Percentiles rank a stretch among this genome's conserved stretches.
Conservation (phyloP, 2,888 invertebrate genomes). For the Opisthograptis luteolata region DNA sequence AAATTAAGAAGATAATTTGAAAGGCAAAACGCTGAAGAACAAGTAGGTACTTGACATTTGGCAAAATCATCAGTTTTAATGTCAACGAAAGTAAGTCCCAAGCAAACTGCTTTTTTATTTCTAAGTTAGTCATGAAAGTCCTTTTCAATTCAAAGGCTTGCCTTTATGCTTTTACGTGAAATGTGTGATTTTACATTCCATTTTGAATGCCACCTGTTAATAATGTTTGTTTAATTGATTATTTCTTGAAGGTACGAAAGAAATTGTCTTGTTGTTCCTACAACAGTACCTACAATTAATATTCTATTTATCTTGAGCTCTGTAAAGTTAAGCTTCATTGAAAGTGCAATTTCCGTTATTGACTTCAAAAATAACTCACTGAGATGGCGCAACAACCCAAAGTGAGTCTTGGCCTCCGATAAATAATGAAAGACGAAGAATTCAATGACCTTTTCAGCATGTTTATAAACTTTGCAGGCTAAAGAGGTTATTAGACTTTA, state of each 20-base stretch:
- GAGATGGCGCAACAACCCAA: too few relatives aligned
- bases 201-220: neutral
- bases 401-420: too few relatives aligned
- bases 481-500: too few relatives aligned
- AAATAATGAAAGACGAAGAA: too few relatives aligned
- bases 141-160: constrained; percentile 1
- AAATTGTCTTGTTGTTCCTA: too few relatives aligned
- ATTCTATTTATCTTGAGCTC: too few relatives aligned
- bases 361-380: too few relatives aligned
- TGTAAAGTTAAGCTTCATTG: too few relatives aligned
- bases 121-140: constrained; percentile 6
- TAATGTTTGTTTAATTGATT: neutral
- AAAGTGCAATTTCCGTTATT: too few relatives aligned
- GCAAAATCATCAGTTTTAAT: constrained; percentile 16
- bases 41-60: constrained; percentile 3
- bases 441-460: too few relatives aligned
- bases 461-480: too few relatives aligned
- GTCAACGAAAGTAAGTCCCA: constrained; percentile 21
- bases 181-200: constrained; percentile 3
- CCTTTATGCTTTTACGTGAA: constrained; percentile 1
- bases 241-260: neutral
- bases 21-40: constrained; percentile 4
- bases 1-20: neutral
- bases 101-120: constrained; percentile 10
- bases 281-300: too few relatives aligned